Evolutionary conservation across 2,113 vertebrate genomes (phyloP).

Genomic region (Psittacus erithacus): DNA sequence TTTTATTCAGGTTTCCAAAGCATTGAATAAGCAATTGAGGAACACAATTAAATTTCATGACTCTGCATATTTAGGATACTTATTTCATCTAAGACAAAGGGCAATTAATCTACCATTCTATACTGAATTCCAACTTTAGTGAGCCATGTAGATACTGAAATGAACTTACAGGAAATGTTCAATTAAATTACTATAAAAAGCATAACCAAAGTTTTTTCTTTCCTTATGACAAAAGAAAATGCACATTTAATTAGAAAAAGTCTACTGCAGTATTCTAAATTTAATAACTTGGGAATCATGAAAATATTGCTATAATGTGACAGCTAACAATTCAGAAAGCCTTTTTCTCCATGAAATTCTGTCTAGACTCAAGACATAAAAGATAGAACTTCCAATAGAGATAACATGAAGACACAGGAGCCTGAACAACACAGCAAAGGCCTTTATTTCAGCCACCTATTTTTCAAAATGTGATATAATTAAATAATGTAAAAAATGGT

Average conservation of each 20-base stretch:
- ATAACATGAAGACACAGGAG: background rate
- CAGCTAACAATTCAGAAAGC: background rate
- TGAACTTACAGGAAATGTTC: slow-evolving; percentile 83
- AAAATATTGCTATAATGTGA: slow-evolving; percentile 27
- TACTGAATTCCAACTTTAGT: slow-evolving; percentile 81
- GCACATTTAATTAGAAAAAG: slow-evolving; percentile 65
- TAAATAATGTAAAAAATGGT: background rate
- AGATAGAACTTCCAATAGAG: background rate
- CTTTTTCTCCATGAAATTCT: background rate
- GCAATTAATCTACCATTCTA: slow-evolving; percentile 85
- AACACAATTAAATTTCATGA: slow-evolving; percentile 90
- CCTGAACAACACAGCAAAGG: background rate
- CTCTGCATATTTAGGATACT: slow-evolving; percentile 85
- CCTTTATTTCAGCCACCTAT: background rate
- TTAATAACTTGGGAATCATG: slow-evolving; percentile 20
- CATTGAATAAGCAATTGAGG: slow-evolving; percentile 82
- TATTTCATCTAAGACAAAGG: slow-evolving; percentile 87
- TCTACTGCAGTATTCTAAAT: slow-evolving; percentile 34
- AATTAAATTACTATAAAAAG: slow-evolving; percentile 88
- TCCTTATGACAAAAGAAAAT: slow-evolving; percentile 63
- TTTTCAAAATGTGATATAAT: background rate
- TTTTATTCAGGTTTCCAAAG: slow-evolving; percentile 75
- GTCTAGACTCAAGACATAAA: background rate
- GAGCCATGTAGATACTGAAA: slow-evolving; percentile 82
- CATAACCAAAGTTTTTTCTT: slow-evolving; percentile 54